Evolutionary conservation across 2,797 vertebrate species (phyloP), one percentile per base, ranked within the genome.

Genomic region (Heterohyrax brucei): DNA sequence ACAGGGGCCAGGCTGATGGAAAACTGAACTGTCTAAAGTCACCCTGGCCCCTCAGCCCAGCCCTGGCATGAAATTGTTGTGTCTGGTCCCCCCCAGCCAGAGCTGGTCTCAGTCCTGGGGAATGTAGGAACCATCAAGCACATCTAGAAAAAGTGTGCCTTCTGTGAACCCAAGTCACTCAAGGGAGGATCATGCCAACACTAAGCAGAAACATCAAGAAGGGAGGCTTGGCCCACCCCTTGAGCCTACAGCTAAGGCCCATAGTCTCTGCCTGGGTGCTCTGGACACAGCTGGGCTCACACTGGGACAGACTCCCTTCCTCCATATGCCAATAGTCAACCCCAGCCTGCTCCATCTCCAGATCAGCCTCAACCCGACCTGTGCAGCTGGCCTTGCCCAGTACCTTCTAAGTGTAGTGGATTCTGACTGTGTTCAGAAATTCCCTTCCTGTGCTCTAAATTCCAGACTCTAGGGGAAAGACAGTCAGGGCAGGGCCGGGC

Each of bases 381-480:
- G 1, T 28, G 19, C 33, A 16, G 14, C 1, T 56, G 50, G 83
- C 76, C 28, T 80, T 46, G 30, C 50, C n/a, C 59, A 62, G 89
- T 10, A 82, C 75, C 56, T 89, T 89, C 88, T 28, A 85, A 68
- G 48, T 64, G 68, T 90, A 92, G 3, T 53, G 64, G 85, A 86
- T 96, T 96, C 85, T 92, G 56, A 80, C 30, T 39, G 88, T 79
- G 70, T 80, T 80, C 79, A 73, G 61, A 93, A 93, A 95, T 96
- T 86, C 62, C 62, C 94, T 91, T 93, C 72, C 78, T 26, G 9
- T 33, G 5, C 72, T 81, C 76, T 79, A 18, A 76, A 61, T 93
- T 94, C 82, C 64, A 95, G 84, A 56, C 4, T 89, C 80, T 90
- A 39, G 64, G 61, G n/a, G 77, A 80, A 78, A 93, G 72, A 81